phyloP scores from a whole-genome alignment of 1,140 invertebrate species.

The Phthorimaea operculella region DNA sequence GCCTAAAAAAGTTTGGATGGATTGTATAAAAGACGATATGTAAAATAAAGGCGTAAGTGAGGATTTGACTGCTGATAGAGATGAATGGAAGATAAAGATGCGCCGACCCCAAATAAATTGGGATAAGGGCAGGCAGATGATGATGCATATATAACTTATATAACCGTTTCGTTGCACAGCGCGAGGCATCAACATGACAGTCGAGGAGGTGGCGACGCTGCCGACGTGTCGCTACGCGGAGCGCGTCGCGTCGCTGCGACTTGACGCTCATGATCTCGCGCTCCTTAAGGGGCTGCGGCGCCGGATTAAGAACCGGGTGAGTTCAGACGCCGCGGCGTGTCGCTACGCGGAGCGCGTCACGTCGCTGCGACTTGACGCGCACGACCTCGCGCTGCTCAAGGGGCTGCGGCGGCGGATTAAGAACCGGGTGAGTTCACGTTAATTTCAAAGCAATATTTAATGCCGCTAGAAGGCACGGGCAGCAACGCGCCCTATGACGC shows the following conservation, averaged over 20 bases:
- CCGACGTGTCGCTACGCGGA: constrained; percentile 52
- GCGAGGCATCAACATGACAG: constrained; percentile 55
- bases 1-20: too few species aligned
- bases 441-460: too few species aligned
- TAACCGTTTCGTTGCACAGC: constrained; percentile 31
- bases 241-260: constrained; percentile 36
- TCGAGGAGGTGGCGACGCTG: constrained; percentile 51
- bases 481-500: too few species aligned
- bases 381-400: constrained; percentile 51
- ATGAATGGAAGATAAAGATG: too few species aligned
- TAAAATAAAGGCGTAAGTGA: too few species aligned
- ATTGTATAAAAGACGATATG: too few species aligned
- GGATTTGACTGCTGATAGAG: too few species aligned
- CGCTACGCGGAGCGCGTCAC: constrained; percentile 50
- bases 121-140: too few species aligned
- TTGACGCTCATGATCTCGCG: constrained; percentile 40
- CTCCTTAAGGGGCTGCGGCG: constrained; percentile 50
- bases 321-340: constrained; percentile 39
- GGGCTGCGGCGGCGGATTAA: constrained; percentile 49
- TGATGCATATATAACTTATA: too few species aligned
- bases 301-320: constrained; percentile 53
- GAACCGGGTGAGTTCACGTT: constrained; percentile 50
- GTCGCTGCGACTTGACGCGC: constrained; percentile 33
- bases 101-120: too few species aligned
- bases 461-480: too few species aligned